phyloP scores from a whole-genome alignment of 1,140 invertebrate genomes.

The Maconellicoccus hirsutus region DNA sequence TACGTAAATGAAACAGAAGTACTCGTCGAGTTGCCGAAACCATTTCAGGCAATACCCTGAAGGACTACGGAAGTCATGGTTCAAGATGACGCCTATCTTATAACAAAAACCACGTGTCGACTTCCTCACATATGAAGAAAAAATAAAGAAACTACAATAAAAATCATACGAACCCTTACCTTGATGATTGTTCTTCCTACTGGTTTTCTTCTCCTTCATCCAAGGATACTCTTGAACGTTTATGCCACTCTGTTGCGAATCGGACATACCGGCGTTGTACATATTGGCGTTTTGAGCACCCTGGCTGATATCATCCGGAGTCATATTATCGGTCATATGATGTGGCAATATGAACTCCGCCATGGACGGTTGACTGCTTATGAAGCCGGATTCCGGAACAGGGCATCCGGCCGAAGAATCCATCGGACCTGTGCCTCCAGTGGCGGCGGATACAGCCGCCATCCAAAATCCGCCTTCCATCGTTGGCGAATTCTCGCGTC shows the following conservation, averaged over 20 bases:
- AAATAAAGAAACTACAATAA: neutral
- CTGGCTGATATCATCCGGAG: constrained; percentile 24
- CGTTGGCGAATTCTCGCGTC: constrained; percentile 20
- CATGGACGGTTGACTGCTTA: constrained; percentile 84
- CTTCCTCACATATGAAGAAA: no score
- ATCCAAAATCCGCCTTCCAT: constrained; percentile 42
- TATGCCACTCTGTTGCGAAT: constrained; percentile 24
- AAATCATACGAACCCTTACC: constrained; percentile 41
- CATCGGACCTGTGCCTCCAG: constrained; percentile 38
- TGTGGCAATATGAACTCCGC: constrained; percentile 79
- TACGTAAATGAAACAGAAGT: no score
- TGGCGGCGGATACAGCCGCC: constrained; percentile 41
- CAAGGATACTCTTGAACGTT: constrained; percentile 78
- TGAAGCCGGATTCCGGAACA: constrained; percentile 69
- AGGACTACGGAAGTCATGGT: no score
- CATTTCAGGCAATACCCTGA: no score
- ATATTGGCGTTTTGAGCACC: constrained; percentile 22
- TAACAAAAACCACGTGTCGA: no score
- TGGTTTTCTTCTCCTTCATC: constrained; percentile 97
- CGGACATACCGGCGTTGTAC: constrained; percentile 24
- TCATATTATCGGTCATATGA: constrained; percentile 43
- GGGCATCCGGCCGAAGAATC: constrained; percentile 34
- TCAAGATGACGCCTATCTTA: no score
- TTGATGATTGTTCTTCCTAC: constrained; percentile 78
- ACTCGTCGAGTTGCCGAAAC: no score